Base-by-base conservation (phyloP, 2,888 invertebrate species). In the Actias luna region DNA sequence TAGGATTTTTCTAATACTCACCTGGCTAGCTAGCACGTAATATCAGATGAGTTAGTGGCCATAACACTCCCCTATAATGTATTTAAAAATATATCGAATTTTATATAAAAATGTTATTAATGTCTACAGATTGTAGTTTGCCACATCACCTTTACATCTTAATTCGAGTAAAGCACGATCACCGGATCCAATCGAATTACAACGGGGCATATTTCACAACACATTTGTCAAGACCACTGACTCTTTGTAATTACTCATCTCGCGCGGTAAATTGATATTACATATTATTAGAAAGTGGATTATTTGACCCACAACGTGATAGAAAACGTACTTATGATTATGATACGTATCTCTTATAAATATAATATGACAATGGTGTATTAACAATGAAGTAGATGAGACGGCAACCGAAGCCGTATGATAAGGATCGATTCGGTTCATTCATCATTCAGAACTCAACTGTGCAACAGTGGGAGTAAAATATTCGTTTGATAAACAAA, bases 151-250 rank as follows among this genome's bases (percentile, higher is more conserved):
- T 7, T 4, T 61, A 67, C 63, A 29, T 55, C 52, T 66, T 71
- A 64, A 69, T 74, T 69, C 67, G 60, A 64, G 71, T 69, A 65
- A 61, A 31, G 29, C 68, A 65, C 72, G 31, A 59, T 18, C 52
- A 82, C 82, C 85, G 84, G 73, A 79, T 77, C 88, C 78, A 88
- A 89, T 89, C 84, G 78, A 82, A 87, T 89, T 83, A 83, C 72
- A 80, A 83, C 85, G 88, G 87, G 83, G 83, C 84, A 86, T 88
- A 89, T 84, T 85, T 88, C 83, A 86, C 84, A 83, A 84, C 79
- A 77, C 86, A 89, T 92, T 90, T 89, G 89, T 90, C 88, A 89
- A 84, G 84, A 86, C 73, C 79, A 81, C 77, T 78, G 82, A 77
- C 78, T 79, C 77, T 77, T 73, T 75, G 87, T 88, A 89, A 90